Evolutionary conservation across 1,140 invertebrate species (phyloP).

Genomic region (Heliconius congener): DNA sequence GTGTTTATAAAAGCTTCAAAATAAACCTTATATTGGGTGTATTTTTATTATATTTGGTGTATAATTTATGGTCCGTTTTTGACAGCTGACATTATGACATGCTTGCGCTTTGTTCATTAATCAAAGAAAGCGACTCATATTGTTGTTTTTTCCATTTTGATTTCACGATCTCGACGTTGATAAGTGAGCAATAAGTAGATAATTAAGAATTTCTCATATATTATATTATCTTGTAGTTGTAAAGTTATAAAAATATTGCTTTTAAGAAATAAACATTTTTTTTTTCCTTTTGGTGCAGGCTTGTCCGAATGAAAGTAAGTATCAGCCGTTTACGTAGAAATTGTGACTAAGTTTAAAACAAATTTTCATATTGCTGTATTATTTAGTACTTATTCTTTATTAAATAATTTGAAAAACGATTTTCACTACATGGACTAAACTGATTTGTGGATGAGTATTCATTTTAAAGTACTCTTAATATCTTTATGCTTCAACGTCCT

Average conservation of each 20-base stretch:
- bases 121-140: constrained; percentile 45
- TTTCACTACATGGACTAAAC: too few relatives aligned
- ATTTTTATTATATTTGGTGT: constrained; percentile 42
- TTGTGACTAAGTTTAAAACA: too few relatives aligned
- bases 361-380: too few relatives aligned
- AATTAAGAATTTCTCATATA: constrained; percentile 18
- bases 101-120: constrained; percentile 48
- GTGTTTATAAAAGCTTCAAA: constrained; percentile 29
- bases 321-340: not conserved
- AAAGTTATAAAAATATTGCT: not conserved
- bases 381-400: too few relatives aligned
- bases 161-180: constrained; percentile 38
- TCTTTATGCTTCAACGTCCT: too few relatives aligned
- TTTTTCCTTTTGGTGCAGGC: too few relatives aligned
- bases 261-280: not conserved
- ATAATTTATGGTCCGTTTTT: constrained; percentile 51
- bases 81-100: constrained; percentile 51
- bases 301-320: too few relatives aligned
- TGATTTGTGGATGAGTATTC: too few relatives aligned
- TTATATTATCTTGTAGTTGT: not conserved
- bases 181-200: constrained; percentile 47
- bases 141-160: constrained; percentile 42
- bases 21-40: constrained; percentile 34
- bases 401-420: too few relatives aligned
- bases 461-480: too few relatives aligned